These are phyloP conservation scores for Phataginus tetradactyla DNA, from an alignment of 2,797 vertebrate genomes.

Conservation along the genomic window DNA sequence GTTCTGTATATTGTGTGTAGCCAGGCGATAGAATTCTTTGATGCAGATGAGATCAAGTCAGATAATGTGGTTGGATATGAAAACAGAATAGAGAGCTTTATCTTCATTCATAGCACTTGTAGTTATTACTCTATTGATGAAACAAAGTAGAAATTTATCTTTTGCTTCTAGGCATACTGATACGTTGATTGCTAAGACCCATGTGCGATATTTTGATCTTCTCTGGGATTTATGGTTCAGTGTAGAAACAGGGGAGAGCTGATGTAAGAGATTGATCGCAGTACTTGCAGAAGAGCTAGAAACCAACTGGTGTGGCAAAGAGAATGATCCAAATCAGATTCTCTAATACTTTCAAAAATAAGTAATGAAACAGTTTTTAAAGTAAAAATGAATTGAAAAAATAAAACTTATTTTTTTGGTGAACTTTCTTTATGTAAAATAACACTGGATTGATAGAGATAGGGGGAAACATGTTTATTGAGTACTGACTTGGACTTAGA, in stretches of 20 bases:
- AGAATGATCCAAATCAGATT: neutral
- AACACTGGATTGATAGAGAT: neutral
- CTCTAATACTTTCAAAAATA: neutral
- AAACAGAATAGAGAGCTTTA: conserved; percentile 60
- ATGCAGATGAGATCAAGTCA: conserved; percentile 46
- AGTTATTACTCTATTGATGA: conserved; percentile 72
- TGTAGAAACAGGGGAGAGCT: neutral
- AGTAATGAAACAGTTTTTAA: neutral
- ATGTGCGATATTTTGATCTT: conserved; percentile 49
- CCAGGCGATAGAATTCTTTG: conserved; percentile 42
- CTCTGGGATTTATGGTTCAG: conserved; percentile 42
- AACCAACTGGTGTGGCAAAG: neutral
- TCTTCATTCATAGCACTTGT: conserved; percentile 57
- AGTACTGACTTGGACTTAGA: neutral
- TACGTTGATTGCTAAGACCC: conserved; percentile 64
- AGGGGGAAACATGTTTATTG: neutral
- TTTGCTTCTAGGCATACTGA: conserved; percentile 61
- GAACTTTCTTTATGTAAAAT: neutral
- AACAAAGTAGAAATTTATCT: conserved; percentile 55
- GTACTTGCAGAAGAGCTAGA: neutral
- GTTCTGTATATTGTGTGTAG: conserved; percentile 39
- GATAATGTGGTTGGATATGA: conserved; percentile 57
- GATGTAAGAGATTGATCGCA: neutral
- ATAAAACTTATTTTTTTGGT: neutral
- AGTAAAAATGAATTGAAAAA: neutral